A percentile compares a stretch with the other conserved stretches of the same genome.
phyloP scores from a whole-genome alignment of 2,113 vertebrate species.

The human region GRCh38 chr6:108508001-108508500 shows the following conservation, averaged over 20 bases:
- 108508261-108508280: neutral
- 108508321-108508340: neutral
- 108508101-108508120: neutral
- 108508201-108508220: neutral
- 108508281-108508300: neutral
- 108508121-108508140: neutral
- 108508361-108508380: neutral
- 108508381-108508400: neutral
- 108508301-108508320: neutral
- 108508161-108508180: neutral
- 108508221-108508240: neutral
- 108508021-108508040: neutral
- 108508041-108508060: neutral
- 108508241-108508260: neutral
- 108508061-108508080: neutral
- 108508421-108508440: neutral
- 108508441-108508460: neutral
- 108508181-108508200: neutral
- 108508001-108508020: neutral
- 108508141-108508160: neutral
- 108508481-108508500: neutral
- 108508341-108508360: rapidly evolving
- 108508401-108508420: neutral
- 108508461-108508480: neutral
- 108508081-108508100: neutral